Evolutionary conservation across 1,140 invertebrate species (phyloP).

Genomic region (Tachypleus tridentatus): DNA sequence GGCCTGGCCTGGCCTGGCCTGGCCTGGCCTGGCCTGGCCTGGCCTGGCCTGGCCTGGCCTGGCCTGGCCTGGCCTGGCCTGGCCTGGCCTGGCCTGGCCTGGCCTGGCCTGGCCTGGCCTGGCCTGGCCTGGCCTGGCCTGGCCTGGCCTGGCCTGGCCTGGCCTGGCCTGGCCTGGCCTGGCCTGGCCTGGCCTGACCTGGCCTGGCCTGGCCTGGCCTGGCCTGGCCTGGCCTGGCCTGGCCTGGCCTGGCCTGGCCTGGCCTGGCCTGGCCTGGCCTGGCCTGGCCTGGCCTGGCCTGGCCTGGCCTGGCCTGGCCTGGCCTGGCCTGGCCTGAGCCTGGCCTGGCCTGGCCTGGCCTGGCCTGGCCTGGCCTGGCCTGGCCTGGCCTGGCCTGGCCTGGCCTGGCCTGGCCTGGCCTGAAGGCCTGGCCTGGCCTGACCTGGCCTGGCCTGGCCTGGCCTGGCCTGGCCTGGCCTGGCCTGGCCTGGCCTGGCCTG

Average conservation of each 20-base stretch:
- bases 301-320: conserved; percentile 23
- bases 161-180: conserved; percentile 23
- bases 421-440: conserved; percentile 25
- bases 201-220: conserved; percentile 26
- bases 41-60: conserved; percentile 22
- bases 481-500: conserved; percentile 23
- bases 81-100: conserved; percentile 25
- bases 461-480: conserved; percentile 22
- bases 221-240: conserved; percentile 24
- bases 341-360: conserved; percentile 23
- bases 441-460: conserved; percentile 23
- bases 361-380: conserved; percentile 25
- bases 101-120: conserved; percentile 21
- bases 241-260: conserved; percentile 25
- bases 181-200: conserved; percentile 24
- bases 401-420: conserved; percentile 27
- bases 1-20: conserved; percentile 23
- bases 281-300: conserved; percentile 25
- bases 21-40: conserved; percentile 24
- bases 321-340: conserved; percentile 24
- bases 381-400: conserved; percentile 26
- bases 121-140: conserved; percentile 22
- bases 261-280: conserved; percentile 21
- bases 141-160: conserved; percentile 25
- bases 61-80: conserved; percentile 22